These are phyloP conservation scores for Drosophila elegans DNA, from an alignment of 1,140 invertebrate species.

Conservation along the genomic window DNA sequence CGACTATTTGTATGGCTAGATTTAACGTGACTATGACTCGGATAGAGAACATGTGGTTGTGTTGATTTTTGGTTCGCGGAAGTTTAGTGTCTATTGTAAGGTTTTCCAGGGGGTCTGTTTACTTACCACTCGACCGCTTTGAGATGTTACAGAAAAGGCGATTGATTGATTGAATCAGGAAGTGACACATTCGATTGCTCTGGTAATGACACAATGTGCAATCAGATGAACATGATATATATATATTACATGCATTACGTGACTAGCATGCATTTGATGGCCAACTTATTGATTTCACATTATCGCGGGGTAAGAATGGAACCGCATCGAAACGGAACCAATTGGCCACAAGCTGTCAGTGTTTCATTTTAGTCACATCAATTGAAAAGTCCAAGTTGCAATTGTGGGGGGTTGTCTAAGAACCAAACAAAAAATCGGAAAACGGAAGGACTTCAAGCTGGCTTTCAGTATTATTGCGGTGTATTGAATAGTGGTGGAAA, in stretches of 20 bases:
- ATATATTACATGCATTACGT: slow-evolving; percentile 48
- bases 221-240: slow-evolving; percentile 18
- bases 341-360: slow-evolving; percentile 31
- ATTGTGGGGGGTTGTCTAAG: slow-evolving; percentile 13
- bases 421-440: not conserved
- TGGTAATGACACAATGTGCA: slow-evolving; percentile 10
- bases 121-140: not conserved
- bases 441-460: slow-evolving; percentile 33
- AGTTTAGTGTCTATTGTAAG: slow-evolving; percentile 17
- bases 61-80: slow-evolving; percentile 29
- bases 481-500: slow-evolving; percentile 10
- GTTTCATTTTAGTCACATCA: slow-evolving; percentile 20
- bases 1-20: slow-evolving; percentile 47
- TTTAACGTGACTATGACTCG: slow-evolving; percentile 25
- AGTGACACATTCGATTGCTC: slow-evolving; percentile 18
- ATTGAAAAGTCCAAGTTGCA: slow-evolving; percentile 39
- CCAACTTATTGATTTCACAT: slow-evolving; percentile 65
- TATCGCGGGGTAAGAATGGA: slow-evolving; percentile 20
- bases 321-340: slow-evolving; percentile 30
- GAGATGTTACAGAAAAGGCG: slow-evolving; percentile 23
- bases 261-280: slow-evolving; percentile 50
- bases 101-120: slow-evolving; percentile 16
- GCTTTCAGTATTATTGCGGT: slow-evolving; percentile 6
- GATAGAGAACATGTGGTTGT: slow-evolving; percentile 35
- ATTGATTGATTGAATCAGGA: slow-evolving; percentile 42